These are phyloP conservation scores for Agonopterix alstromeriana DNA, from an alignment of 2,888 invertebrate genomes.

Conservation along the genomic window DNA sequence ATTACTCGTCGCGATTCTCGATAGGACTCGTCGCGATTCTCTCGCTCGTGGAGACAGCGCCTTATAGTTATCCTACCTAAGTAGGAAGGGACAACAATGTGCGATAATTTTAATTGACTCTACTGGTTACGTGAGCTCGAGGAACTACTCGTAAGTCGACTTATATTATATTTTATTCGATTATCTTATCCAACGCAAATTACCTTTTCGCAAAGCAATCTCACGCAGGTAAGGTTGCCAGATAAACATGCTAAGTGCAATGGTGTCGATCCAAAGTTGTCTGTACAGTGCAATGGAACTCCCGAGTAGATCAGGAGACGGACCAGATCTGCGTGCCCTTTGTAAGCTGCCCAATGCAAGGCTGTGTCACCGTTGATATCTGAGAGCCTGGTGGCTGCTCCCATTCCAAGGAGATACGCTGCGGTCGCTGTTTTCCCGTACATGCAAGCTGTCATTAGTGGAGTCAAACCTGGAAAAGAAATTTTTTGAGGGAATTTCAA, in stretches of 20 bases:
- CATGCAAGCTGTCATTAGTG: conserved; percentile 95
- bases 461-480: conserved; percentile 80
- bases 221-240: conserved; percentile 91
- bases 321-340: conserved; percentile 93
- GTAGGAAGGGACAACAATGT: too few relatives aligned
- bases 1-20: too few relatives aligned
- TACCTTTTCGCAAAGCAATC: conserved; percentile 91
- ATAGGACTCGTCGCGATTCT: too few relatives aligned
- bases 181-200: neutral
- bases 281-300: conserved; percentile 91
- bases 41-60: too few relatives aligned
- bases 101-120: too few relatives aligned
- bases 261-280: conserved; percentile 95
- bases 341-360: conserved; percentile 96
- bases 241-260: conserved; percentile 93
- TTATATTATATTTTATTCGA: too few relatives aligned
- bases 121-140: too few relatives aligned
- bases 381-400: conserved; percentile 88
- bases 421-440: conserved; percentile 94
- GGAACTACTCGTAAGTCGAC: too few relatives aligned
- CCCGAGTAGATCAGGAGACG: conserved; percentile 93
- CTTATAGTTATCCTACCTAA: too few relatives aligned
- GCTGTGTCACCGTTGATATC: conserved; percentile 96
- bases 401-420: conserved; percentile 92
- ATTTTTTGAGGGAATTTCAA: too few relatives aligned